Percentiles rank a stretch among this genome's conserved stretches.
Evolutionary conservation across 2,797 vertebrate genomes (phyloP).

Genomic region (Lates japonicus): DNA sequence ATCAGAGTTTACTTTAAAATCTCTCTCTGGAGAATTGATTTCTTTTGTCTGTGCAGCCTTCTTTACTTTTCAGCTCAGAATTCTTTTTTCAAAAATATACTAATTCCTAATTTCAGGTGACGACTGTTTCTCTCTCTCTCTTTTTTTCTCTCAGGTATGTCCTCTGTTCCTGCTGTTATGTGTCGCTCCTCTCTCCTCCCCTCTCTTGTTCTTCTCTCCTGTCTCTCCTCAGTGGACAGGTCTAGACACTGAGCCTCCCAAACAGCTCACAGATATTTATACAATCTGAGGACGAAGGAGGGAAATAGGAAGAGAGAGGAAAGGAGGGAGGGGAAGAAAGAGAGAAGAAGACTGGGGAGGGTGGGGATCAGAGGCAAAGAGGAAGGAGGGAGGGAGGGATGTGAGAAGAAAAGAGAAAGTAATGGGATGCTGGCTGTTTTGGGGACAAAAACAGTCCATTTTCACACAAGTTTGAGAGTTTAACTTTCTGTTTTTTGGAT

Average conservation of each 20-base stretch:
- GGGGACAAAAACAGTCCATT: constrained; percentile 37
- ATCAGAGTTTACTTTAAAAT: neutral
- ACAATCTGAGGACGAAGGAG: constrained; percentile 71
- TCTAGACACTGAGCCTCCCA: constrained; percentile 72
- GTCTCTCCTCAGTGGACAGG: constrained; percentile 56
- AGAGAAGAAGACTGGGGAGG: neutral
- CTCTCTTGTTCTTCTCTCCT: constrained; percentile 23
- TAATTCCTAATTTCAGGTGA: constrained; percentile 14
- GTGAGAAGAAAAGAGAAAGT: constrained; percentile 31
- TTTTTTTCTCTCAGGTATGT: constrained; percentile 34
- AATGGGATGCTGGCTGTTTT: constrained; percentile 51
- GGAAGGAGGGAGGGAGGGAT: constrained; percentile 14
- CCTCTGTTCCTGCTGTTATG: constrained; percentile 1
- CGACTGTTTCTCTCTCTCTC: neutral
- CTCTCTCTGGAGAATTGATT: neutral
- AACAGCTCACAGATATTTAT: constrained; percentile 83
- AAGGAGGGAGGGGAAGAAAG: constrained; percentile 44
- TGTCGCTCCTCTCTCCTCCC: constrained; percentile 1
- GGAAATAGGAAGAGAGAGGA: constrained; percentile 51
- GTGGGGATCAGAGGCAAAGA: constrained; percentile 14
- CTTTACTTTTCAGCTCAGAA: constrained; percentile 10
- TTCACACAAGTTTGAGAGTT: neutral
- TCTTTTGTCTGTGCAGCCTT: neutral
- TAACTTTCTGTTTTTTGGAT: constrained; percentile 2
- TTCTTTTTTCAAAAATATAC: neutral